phyloP scores from a whole-genome alignment of 2,113 vertebrate species.

The Polypterus senegalus region DNA sequence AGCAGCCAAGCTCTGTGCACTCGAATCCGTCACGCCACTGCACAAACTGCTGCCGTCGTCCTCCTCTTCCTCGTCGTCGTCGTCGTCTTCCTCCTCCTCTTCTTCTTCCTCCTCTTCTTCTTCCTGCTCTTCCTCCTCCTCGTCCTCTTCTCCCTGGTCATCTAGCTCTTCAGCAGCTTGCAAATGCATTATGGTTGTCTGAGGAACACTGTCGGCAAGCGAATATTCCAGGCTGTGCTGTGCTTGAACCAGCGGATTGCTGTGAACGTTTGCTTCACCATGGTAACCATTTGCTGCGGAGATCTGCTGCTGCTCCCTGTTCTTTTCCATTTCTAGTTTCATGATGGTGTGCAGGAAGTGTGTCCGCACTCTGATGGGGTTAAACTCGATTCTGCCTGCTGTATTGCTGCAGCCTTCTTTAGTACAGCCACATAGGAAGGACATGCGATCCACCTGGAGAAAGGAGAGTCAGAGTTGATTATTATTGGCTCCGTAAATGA shows the following conservation, averaged over 20 bases:
- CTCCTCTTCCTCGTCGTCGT: constrained; percentile 41
- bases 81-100: constrained; percentile 32
- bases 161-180: constrained; percentile 72
- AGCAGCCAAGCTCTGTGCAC: constrained; percentile 85
- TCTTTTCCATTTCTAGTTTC: constrained; percentile 96
- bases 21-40: constrained; percentile 88
- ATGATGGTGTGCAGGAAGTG: constrained; percentile 98
- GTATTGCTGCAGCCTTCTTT: constrained; percentile 96
- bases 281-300: constrained; percentile 70
- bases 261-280: constrained; percentile 52
- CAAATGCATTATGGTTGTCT: constrained; percentile 68
- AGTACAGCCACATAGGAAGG: constrained; percentile 92
- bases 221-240: constrained; percentile 74
- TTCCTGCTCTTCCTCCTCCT: constrained; percentile 59
- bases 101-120: constrained; percentile 57
- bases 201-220: constrained; percentile 63
- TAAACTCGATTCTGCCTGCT: constrained; percentile 92
- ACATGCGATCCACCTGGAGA: constrained; percentile 93
- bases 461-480: constrained; percentile 17
- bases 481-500: no score
- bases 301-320: constrained; percentile 74
- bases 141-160: constrained; percentile 73
- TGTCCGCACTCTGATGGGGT: constrained; percentile 95
- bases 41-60: constrained; percentile 92
- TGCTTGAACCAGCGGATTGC: constrained; percentile 55